Base-by-base conservation (phyloP, 2,888 invertebrate species). In the Sepioteuthis lessoniana region DNA sequence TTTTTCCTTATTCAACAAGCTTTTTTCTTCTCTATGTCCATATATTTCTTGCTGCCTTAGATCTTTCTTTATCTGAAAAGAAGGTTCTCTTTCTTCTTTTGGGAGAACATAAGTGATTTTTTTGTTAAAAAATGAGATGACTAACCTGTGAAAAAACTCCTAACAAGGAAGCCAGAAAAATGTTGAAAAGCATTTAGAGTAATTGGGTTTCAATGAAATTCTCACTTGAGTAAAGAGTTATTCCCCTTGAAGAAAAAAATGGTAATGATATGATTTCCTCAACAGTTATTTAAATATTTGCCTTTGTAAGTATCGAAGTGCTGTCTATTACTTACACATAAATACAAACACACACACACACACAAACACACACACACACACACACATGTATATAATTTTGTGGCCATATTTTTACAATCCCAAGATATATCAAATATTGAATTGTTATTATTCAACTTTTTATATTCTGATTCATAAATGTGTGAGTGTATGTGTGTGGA, bases 151-250 rank as follows among this genome's bases (percentile, higher is more conserved):
- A 35, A 76, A n/a, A 76, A 76, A 76, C 13, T 19, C 76, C 0
- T n/a, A 35, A 76, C 76, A 76, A n/a, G 16, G 76, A 76, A 76
- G n/a, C 76, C 76, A 76, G 76, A 76, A 35, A 76, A 76, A 76
- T 76, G 76, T 76, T 76, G 76, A 76, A 76, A 76, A 76, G 76
- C 76, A 76, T n/a, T 76, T 35, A 76, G n/a, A 76, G 76, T 76
- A 76, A 76, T 76, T 76, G 76, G n/a, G n/a, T 76, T 76, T 76
- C 76, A 76, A 76, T n/a, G n/a, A 76, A 76, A n/a, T 16, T 76
- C n/a, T 35, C 76, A 76, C 76, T 76, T 76, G 76, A 76, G 76
- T n/a, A 76, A 76, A n/a, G 76, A 76, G 76, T 76, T 76, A 76
- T 76, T 76, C 76, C 76, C 76, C 76, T 76, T 76, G 76, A 76